phyloP scores from a whole-genome alignment of 2,797 vertebrate species.

The Cossypha polioptera region DNA sequence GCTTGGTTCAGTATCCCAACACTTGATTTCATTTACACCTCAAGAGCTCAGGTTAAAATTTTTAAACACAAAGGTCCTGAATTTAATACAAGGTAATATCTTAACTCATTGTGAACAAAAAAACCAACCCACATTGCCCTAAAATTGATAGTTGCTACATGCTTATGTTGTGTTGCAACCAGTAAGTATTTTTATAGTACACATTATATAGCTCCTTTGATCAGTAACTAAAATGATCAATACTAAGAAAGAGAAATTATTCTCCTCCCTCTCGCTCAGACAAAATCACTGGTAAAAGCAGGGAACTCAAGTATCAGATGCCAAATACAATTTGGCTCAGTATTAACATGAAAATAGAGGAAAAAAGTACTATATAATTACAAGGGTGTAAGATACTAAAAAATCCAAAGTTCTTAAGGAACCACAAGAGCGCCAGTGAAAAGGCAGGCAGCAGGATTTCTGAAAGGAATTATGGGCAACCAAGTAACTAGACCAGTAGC shows the following conservation, averaged over 20 bases:
- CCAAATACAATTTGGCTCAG: neutral
- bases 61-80: neutral
- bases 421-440: neutral
- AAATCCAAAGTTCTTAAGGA: neutral
- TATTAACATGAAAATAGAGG: neutral
- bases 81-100: neutral
- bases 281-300: neutral
- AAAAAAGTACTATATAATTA: neutral
- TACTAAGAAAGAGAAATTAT: neutral
- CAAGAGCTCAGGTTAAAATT: neutral
- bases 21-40: fast-evolving
- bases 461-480: neutral
- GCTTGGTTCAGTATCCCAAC: neutral
- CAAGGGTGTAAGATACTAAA: neutral
- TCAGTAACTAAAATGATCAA: neutral
- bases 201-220: neutral
- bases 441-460: neutral
- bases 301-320: neutral
- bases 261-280: neutral
- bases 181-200: neutral
- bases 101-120: neutral
- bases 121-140: neutral
- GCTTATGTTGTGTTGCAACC: neutral
- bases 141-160: neutral
- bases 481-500: neutral